Base-by-base conservation (phyloP, 2,888 invertebrate genomes). In the Erebia epiphron region DNA sequence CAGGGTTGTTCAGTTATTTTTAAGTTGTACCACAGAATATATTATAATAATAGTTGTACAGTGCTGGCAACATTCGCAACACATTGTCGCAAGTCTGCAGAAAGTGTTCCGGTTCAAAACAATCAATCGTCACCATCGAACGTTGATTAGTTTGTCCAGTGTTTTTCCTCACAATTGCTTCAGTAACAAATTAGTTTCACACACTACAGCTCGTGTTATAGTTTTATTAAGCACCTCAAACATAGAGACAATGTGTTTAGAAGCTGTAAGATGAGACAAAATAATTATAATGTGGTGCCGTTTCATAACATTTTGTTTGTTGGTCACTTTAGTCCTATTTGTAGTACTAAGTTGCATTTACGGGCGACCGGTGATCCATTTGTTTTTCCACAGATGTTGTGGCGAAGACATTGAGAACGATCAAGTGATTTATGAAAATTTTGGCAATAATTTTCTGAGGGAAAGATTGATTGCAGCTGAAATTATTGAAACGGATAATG, bases 281-380 rank as follows among this genome's bases (percentile, higher is more conserved):
- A 50, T 89, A 91, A 61, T 54, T 82, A 81, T 75, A 60, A 90
- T 92, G 92, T 91, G 89, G 92, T 89, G 91, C 77, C 78, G 92
- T 67, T 83, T 91, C 54, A 69, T 92, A 3, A 86, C 86, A 0
- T 92, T 92, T 72, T 92, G 92, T 67, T 72, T 90, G 0, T 76
- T 92, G 7, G 90, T 90, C 0, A 84, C 88, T 2, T 69, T 91
- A 0, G 82, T 91, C 0, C 75, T 92, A 5, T 85, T 91, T 21
- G 79, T 90, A 0, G 89, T 92, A 0, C 49, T 90, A 3, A 88
- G 86, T 72, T 86, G 88, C 46, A 86, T 92, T 0, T 87, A 90
- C 41, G 86, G 90, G 0, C 75, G 90, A 16, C 91, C 92, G 0
- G 89, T 86, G 0, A 78, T 86, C 0, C 84, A 89, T 64, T 73